Percentiles rank a stretch among this genome's conserved stretches.
Conservation (phyloP, 2,113 vertebrate genomes). For the Hylia prasina region DNA sequence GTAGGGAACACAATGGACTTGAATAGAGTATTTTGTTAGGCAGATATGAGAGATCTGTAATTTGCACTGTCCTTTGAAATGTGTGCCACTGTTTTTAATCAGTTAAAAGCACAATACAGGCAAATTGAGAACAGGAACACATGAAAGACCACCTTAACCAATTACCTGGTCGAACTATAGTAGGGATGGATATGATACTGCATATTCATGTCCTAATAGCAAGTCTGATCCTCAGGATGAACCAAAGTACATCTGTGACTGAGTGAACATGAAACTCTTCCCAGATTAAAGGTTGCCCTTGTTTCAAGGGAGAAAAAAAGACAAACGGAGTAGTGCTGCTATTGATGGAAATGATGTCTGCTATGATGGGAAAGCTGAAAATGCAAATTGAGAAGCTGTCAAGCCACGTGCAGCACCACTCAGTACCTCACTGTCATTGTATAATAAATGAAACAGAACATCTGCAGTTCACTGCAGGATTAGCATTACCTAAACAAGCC, state of each 20-base stretch:
- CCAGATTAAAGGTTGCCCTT: not conserved
- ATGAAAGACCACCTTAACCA: not conserved
- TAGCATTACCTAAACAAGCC: not conserved
- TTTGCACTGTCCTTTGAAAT: not conserved
- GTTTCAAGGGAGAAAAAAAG: not conserved
- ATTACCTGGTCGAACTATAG: not conserved
- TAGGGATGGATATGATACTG: not conserved
- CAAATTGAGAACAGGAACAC: not conserved
- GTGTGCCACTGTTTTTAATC: not conserved
- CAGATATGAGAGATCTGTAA: not conserved
- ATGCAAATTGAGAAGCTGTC: not conserved
- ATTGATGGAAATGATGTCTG: not conserved
- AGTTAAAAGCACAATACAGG: not conserved
- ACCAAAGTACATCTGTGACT: not conserved
- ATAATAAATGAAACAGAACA: not conserved
- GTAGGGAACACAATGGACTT: not conserved
- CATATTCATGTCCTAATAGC: not conserved
- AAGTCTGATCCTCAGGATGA: not conserved
- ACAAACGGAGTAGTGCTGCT: not conserved
- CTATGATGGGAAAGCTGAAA: not conserved
- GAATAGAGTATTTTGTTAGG: not conserved
- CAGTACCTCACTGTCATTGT: not conserved
- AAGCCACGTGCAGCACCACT: not conserved
- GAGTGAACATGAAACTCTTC: not conserved
- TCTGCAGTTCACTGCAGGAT: not conserved